phyloP scores from a whole-genome alignment of 2,113 vertebrate genomes.

The Xiphophorus maculatus region DNA sequence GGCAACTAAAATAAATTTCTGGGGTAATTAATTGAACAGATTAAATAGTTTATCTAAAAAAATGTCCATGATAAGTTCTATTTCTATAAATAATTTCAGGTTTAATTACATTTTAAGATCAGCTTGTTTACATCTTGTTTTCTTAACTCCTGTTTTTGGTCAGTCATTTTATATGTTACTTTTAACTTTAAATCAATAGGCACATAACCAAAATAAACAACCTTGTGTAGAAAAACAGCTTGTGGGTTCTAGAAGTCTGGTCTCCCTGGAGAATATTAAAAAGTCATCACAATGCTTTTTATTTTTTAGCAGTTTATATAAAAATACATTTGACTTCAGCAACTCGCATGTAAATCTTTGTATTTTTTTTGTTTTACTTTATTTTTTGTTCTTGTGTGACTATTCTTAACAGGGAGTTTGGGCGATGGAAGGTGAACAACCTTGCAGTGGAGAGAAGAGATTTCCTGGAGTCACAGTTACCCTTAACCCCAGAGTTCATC shows the following conservation, averaged over 20 bases:
- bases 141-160: too few relatives aligned
- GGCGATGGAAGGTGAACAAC: slow-evolving; percentile 98
- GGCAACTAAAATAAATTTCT: too few relatives aligned
- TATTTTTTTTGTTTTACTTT: background rate
- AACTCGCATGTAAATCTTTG: background rate
- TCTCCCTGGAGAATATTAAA: background rate
- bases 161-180: too few relatives aligned
- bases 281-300: background rate
- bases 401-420: slow-evolving; percentile 88
- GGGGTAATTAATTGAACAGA: too few relatives aligned
- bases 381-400: background rate
- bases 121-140: too few relatives aligned
- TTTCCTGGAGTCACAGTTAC: slow-evolving; percentile 91
- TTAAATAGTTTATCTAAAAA: too few relatives aligned
- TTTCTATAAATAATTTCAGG: background rate
- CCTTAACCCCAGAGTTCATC: slow-evolving; percentile 93
- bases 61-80: background rate
- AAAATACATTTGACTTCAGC: background rate
- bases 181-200: too few relatives aligned
- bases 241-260: background rate
- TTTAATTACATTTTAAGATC: background rate
- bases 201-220: too few relatives aligned
- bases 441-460: slow-evolving; percentile 93
- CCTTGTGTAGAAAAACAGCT: too few relatives aligned
- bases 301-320: background rate